Evolutionary conservation across 2,113 vertebrate species (phyloP).

Genomic region (Solenodon paradoxus): DNA sequence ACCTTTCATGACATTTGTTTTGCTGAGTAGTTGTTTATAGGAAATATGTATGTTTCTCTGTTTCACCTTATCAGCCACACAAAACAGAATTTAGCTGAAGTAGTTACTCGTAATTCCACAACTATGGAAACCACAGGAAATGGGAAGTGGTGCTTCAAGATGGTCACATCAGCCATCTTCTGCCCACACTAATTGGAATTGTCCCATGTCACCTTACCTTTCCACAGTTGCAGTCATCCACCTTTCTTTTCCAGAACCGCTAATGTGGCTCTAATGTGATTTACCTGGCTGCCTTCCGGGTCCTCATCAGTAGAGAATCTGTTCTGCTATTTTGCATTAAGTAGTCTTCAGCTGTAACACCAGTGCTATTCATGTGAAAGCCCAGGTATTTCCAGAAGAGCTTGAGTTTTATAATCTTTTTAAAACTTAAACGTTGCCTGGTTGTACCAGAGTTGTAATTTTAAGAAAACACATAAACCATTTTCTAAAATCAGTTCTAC

Average conservation of each 20-base stretch:
- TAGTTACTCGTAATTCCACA: background rate
- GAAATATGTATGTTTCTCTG: background rate
- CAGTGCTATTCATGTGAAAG: background rate
- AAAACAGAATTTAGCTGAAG: background rate
- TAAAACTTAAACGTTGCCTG: background rate
- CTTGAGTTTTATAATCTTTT: background rate
- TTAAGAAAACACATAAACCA: background rate
- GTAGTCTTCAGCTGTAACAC: slow-evolving; percentile 1
- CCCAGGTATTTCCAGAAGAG: background rate
- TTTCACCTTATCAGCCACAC: background rate
- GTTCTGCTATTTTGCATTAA: slow-evolving; percentile 38
- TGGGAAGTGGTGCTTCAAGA: background rate
- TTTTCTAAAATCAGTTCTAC: background rate
- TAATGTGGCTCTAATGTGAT: slow-evolving; percentile 18
- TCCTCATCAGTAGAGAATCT: slow-evolving; percentile 10
- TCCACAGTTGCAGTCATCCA: background rate
- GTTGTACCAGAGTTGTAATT: background rate
- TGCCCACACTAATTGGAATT: background rate
- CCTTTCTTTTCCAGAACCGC: background rate
- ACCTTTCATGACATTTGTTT: background rate
- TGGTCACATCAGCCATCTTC: background rate
- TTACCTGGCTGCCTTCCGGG: slow-evolving; percentile 50
- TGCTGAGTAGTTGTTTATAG: background rate
- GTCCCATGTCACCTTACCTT: slow-evolving; percentile 17
- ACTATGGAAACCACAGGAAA: background rate